Conservation (phyloP, 2,888 invertebrate genomes). For the Aphidoletes aphidimyza region DNA sequence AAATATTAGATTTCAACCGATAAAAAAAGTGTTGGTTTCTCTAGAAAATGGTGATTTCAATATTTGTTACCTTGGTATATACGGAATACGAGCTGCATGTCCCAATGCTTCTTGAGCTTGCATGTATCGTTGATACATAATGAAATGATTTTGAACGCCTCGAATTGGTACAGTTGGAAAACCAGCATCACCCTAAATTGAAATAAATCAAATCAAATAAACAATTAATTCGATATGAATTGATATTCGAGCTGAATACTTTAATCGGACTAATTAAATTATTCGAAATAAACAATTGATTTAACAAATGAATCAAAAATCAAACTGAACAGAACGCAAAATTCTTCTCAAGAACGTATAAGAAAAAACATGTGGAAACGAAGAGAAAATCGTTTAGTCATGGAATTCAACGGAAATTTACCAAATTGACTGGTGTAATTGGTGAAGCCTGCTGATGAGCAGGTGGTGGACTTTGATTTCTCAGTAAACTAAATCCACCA, state of each 20-base stretch:
- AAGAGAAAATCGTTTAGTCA: background rate
- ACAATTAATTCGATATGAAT: background rate
- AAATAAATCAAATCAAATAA: conserved; percentile 59
- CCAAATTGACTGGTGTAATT: conserved; percentile 73
- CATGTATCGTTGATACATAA: conserved; percentile 67
- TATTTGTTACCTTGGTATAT: conserved; percentile 59
- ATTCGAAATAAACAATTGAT: background rate
- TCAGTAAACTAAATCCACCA: conserved; percentile 59
- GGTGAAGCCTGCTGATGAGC: conserved; percentile 85
- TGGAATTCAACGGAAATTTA: background rate
- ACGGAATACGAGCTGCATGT: conserved; percentile 60
- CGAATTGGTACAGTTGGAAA: conserved; percentile 65
- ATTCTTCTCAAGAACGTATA: background rate
- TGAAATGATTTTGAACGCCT: conserved; percentile 62
- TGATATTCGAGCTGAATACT: background rate
- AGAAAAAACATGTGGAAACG: background rate
- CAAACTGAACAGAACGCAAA: background rate
- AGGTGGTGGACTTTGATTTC: conserved; percentile 82
- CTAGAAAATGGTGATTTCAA: background rate
- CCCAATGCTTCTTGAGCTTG: conserved; percentile 67
- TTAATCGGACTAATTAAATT: background rate
- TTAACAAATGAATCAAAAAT: conserved; percentile 52
- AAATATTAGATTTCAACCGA: conserved; percentile 3
- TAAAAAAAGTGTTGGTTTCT: background rate
- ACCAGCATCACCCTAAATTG: conserved; percentile 68